Evolutionary conservation across 2,888 invertebrate genomes (phyloP).

Genomic region (Aproaerema taeniolella): DNA sequence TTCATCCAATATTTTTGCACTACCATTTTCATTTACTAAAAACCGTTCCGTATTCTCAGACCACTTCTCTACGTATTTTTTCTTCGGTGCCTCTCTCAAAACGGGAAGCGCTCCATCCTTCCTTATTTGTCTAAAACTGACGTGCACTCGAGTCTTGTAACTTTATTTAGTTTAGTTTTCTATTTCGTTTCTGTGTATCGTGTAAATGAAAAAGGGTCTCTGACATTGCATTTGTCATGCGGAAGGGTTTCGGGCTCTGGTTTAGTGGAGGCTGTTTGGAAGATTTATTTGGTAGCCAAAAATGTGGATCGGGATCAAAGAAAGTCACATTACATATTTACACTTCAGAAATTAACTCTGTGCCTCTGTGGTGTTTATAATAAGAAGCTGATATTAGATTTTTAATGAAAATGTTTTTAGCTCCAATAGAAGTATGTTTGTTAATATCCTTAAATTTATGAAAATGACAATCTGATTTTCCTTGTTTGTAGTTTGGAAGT

Average conservation of each 20-base stretch:
- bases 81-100: constrained; percentile 28
- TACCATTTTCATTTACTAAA: constrained; percentile 1
- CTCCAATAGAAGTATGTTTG: too few species aligned
- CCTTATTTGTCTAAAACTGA: constrained; percentile 66
- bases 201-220: constrained; percentile 53
- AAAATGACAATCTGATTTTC: too few species aligned
- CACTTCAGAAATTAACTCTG: too few species aligned
- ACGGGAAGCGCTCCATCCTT: constrained; percentile 50
- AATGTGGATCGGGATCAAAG: too few species aligned
- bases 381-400: too few species aligned
- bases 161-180: constrained; percentile 55
- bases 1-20: too few species aligned
- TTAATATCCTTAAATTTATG: too few species aligned
- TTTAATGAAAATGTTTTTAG: too few species aligned
- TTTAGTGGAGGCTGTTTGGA: constrained; percentile 26
- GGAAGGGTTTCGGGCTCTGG: constrained; percentile 11
- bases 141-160: constrained; percentile 44
- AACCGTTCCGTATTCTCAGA: not conserved
- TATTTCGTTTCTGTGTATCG: constrained; percentile 48
- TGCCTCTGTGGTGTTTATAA: too few species aligned
- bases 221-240: constrained; percentile 48
- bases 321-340: too few species aligned
- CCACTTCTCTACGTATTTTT: constrained; percentile 13
- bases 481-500: too few species aligned
- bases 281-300: constrained; percentile 2